A percentile compares a stretch with the other conserved stretches of the same genome.
Evolutionary conservation across 2,888 invertebrate genomes (phyloP).

Genomic region (Lasioglossum figueresi): DNA sequence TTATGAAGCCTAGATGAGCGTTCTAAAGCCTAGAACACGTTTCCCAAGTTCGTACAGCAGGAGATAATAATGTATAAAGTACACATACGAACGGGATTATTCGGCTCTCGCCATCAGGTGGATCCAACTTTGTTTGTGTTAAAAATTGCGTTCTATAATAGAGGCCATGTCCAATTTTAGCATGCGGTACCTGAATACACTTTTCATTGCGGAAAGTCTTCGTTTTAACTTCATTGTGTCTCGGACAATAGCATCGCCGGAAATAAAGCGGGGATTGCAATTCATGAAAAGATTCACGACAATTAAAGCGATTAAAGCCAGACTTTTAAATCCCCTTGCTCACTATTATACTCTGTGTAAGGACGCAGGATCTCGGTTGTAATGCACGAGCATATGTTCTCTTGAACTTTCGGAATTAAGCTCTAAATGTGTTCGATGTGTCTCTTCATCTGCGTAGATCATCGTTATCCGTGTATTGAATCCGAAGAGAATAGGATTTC

Average conservation of each 20-base stretch:
- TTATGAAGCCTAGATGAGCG: not conserved
- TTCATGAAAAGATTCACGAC: constrained; percentile 21
- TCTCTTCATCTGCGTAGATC: not conserved
- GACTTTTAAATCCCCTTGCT: constrained; percentile 10
- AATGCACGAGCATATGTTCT: not conserved
- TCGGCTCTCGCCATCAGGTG: not conserved
- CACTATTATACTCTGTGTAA: not conserved
- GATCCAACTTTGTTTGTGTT: not conserved
- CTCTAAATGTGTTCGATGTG: not conserved
- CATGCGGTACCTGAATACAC: not conserved
- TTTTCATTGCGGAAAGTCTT: not conserved
- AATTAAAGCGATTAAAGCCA: constrained; percentile 25
- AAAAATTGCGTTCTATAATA: not conserved
- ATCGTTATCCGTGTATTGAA: not conserved
- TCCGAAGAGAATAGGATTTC: not conserved
- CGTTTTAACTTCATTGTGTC: constrained; percentile 7
- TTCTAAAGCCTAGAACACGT: not conserved
- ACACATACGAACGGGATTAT: not conserved
- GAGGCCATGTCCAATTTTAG: not conserved
- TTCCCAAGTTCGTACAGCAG: no score
- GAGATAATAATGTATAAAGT: not conserved
- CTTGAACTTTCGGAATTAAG: not conserved
- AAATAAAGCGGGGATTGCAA: constrained; percentile 11
- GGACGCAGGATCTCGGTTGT: not conserved
- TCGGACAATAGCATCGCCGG: constrained; percentile 6